A percentile compares a stretch with the other conserved stretches of the same genome.
These are phyloP conservation scores for Anastrepha ludens DNA, from an alignment of 1,140 invertebrate species.

Conservation along the genomic window DNA sequence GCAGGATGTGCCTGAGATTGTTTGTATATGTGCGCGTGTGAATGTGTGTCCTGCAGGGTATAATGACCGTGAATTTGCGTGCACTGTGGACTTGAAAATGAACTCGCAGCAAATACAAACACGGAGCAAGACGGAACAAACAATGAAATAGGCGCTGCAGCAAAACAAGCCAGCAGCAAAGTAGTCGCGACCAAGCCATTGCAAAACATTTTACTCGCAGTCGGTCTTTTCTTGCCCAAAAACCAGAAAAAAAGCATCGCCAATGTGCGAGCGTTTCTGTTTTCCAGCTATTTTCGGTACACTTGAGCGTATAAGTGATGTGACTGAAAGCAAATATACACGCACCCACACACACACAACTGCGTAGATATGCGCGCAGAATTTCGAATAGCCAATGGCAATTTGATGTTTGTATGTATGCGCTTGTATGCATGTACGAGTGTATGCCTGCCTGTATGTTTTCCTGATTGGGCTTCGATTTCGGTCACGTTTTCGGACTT, in stretches of 20 bases:
- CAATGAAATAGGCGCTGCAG: background rate
- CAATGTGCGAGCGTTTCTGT: background rate
- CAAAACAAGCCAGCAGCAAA: slow-evolving; percentile 4
- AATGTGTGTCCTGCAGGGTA: background rate
- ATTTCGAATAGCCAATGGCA: slow-evolving; percentile 21
- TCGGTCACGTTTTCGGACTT: slow-evolving; percentile 50
- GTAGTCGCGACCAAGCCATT: background rate
- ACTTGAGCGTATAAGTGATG: background rate
- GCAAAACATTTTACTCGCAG: no score
- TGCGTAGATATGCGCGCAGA: background rate
- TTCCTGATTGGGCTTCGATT: background rate
- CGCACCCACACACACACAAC: background rate
- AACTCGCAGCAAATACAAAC: background rate
- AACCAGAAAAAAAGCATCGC: no score
- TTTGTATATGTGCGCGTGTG: background rate
- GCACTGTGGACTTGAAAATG: background rate
- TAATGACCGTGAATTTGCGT: background rate
- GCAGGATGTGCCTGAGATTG: background rate
- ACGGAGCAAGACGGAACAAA: background rate
- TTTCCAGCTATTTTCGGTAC: background rate
- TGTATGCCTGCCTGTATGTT: background rate
- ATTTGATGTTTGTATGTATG: background rate
- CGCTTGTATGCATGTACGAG: background rate
- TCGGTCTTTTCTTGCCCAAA: no score
- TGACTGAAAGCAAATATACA: background rate